These are phyloP conservation scores for Antheraea assamensis DNA, from an alignment of 2,888 invertebrate genomes.

Conservation along the genomic window DNA sequence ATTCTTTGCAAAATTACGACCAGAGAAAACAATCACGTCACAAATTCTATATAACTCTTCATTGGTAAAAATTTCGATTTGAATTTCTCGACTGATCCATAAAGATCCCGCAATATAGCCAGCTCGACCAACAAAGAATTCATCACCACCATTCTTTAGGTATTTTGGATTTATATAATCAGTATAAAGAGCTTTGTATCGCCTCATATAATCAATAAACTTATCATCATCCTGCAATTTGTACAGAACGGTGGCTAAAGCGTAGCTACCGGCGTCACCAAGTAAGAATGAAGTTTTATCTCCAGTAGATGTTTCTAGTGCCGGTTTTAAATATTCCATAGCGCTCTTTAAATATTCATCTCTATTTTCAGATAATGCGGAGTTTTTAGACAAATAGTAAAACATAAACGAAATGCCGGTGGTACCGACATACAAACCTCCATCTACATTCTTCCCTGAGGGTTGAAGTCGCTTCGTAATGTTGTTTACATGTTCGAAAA, in stretches of 20 bases:
- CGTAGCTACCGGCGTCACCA: constrained; percentile 90
- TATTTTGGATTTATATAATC: constrained; percentile 72
- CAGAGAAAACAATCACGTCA: constrained; percentile 86
- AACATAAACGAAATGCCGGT: constrained; percentile 90
- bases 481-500: constrained; percentile 56
- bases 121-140: constrained; percentile 92
- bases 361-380: constrained; percentile 69
- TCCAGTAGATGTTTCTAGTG: constrained; percentile 80
- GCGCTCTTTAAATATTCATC: constrained; percentile 81
- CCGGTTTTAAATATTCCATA: constrained; percentile 83
- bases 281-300: constrained; percentile 88
- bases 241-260: constrained; percentile 85
- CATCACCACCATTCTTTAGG: constrained; percentile 88
- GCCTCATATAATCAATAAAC: constrained; percentile 54
- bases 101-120: constrained; percentile 91
- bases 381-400: constrained; percentile 84
- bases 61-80: constrained; percentile 63
- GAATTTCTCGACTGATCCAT: constrained; percentile 85
- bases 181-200: constrained; percentile 64
- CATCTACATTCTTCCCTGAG: constrained; percentile 72
- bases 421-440: constrained; percentile 86
- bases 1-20: constrained; percentile 84
- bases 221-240: constrained; percentile 73
- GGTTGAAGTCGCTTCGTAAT: constrained; percentile 64
- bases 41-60: constrained; percentile 84